A percentile compares a stretch with the other conserved stretches of the same genome.
phyloP scores from a whole-genome alignment of 2,888 invertebrate genomes.

The Nematopogon swammerdamellus region DNA sequence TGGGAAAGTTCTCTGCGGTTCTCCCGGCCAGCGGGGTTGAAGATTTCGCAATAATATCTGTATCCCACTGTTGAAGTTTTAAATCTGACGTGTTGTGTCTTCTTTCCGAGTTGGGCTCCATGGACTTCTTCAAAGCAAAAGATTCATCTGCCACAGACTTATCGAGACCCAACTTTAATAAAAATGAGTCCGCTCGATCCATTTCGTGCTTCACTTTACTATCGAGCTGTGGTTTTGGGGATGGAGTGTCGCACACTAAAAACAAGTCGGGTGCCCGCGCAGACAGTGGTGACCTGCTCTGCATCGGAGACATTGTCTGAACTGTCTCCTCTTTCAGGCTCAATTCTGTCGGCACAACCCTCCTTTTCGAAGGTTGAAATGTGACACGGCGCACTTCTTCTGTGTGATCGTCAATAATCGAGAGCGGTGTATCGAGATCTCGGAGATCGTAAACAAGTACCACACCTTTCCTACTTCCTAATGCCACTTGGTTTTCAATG shows the following conservation, averaged over 20 bases:
- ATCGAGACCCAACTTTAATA: slow-evolving; percentile 41
- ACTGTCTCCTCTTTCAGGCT: slow-evolving; percentile 38
- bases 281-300: slow-evolving; percentile 20
- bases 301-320: slow-evolving; percentile 20
- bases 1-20: slow-evolving; percentile 24
- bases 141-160: slow-evolving; percentile 30
- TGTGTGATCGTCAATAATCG: slow-evolving; percentile 47
- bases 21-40: slow-evolving; percentile 37
- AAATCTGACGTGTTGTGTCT: slow-evolving; percentile 28
- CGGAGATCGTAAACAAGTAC: slow-evolving; percentile 54
- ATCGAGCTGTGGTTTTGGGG: slow-evolving; percentile 16
- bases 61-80: slow-evolving; percentile 24
- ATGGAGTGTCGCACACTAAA: slow-evolving; percentile 32
- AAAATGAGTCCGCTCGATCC: slow-evolving; percentile 36
- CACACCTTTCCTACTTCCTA: slow-evolving; percentile 54
- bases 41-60: slow-evolving; percentile 35
- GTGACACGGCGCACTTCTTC: slow-evolving; percentile 42
- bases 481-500: slow-evolving; percentile 44
- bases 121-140: slow-evolving; percentile 26
- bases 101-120: slow-evolving; percentile 21
- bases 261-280: slow-evolving; percentile 38
- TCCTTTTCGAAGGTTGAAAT: slow-evolving; percentile 40
- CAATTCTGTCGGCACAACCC: slow-evolving; percentile 29
- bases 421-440: slow-evolving; percentile 41
- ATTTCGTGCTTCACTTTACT: not conserved